phyloP scores from a whole-genome alignment of 2,888 invertebrate species.

The Tachina lurida region DNA sequence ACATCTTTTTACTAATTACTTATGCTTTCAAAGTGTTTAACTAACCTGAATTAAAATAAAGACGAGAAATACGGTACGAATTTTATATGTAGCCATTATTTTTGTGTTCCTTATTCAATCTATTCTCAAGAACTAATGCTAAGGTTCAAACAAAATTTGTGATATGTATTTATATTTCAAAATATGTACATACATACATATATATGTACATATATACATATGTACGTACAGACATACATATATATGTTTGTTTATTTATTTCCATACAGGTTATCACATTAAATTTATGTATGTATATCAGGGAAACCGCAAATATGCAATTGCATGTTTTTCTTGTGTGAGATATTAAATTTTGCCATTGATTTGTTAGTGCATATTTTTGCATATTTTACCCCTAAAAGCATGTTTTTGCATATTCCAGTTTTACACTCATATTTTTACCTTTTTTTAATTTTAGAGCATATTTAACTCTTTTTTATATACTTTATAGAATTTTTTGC shows the following conservation, averaged over 20 bases:
- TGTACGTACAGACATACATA: too few relatives aligned
- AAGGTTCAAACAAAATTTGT: background rate
- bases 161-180: background rate
- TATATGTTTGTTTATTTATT: background rate
- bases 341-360: too few relatives aligned
- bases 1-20: background rate
- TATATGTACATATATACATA: background rate
- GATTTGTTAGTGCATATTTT: too few relatives aligned
- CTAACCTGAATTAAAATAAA: slow-evolving; percentile 6
- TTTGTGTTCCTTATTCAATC: background rate
- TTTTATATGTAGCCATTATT: slow-evolving; percentile 2
- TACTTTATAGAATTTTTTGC: too few relatives aligned
- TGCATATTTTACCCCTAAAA: too few relatives aligned
- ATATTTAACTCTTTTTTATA: too few relatives aligned
- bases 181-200: background rate
- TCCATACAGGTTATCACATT: slow-evolving; percentile 18
- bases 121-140: background rate
- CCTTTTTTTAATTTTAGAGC: too few relatives aligned
- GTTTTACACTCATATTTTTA: too few relatives aligned
- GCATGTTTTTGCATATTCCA: too few relatives aligned
- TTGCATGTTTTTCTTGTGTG: too few relatives aligned
- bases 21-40: background rate
- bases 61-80: background rate
- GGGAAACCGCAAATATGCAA: background rate
- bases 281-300: too few relatives aligned